Conservation (phyloP, 2,797 vertebrate genomes). For the Muscicapa striata region DNA sequence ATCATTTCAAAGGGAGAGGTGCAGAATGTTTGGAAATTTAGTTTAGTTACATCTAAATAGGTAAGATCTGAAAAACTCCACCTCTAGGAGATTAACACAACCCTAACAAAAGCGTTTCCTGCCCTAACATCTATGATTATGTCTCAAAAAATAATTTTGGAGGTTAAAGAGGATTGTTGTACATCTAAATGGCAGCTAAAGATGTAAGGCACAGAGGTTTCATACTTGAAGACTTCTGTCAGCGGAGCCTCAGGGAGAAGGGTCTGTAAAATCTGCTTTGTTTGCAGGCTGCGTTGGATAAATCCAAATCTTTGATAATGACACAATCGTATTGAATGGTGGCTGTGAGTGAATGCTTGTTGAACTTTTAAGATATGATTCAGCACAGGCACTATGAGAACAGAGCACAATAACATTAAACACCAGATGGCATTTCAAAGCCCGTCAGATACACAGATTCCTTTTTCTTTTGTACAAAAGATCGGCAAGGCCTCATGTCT, state of each 20-base stretch:
- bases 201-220: slow-evolving; percentile 42
- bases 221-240: slow-evolving; percentile 6
- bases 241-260: not conserved
- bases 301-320: slow-evolving; percentile 74
- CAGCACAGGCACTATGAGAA: slow-evolving; percentile 60
- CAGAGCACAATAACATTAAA: slow-evolving; percentile 75
- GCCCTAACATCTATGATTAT: slow-evolving; percentile 6
- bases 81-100: not conserved
- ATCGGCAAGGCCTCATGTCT: slow-evolving; percentile 63
- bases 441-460: slow-evolving; percentile 75
- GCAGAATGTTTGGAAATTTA: not conserved
- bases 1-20: not conserved
- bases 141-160: slow-evolving; percentile 39
- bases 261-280: slow-evolving; percentile 64
- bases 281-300: slow-evolving; percentile 67
- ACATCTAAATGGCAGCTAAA: not conserved
- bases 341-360: slow-evolving; percentile 70
- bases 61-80: not conserved
- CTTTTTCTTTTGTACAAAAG: slow-evolving; percentile 75
- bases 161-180: slow-evolving; percentile 43
- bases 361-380: slow-evolving; percentile 79
- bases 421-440: slow-evolving; percentile 80
- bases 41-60: not conserved
- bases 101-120: not conserved
- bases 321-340: slow-evolving; percentile 63